Evolutionary conservation across 1,140 invertebrate species (phyloP).

Genomic region (Drosophila ficusphila): DNA sequence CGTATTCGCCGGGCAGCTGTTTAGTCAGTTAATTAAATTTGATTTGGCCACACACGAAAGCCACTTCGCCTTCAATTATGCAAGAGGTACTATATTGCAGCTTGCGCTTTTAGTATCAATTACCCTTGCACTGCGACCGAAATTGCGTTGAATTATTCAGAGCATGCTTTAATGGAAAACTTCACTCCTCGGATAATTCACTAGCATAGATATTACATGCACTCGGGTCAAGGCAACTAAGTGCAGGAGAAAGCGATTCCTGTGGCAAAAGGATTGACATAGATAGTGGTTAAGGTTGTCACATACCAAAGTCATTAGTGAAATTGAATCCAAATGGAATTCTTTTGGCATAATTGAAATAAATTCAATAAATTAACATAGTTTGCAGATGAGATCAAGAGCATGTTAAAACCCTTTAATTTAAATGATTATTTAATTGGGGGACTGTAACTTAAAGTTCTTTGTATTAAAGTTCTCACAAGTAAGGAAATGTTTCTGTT

Average conservation of each 20-base stretch:
- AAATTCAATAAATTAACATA: too few relatives aligned
- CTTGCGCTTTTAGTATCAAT: conserved; percentile 44
- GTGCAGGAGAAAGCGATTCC: not conserved
- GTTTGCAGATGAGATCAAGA: too few relatives aligned
- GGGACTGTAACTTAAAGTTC: too few relatives aligned
- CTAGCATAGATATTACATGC: conserved; percentile 26
- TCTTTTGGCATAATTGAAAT: not conserved
- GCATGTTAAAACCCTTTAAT: too few relatives aligned
- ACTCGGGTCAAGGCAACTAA: not conserved
- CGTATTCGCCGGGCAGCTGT: conserved; percentile 20
- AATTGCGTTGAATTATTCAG: conserved; percentile 49
- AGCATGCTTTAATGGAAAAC: conserved; percentile 23
- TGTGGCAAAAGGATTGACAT: conserved; percentile 2
- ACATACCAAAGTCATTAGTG: not conserved
- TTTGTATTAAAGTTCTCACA: not conserved
- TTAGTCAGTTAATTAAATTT: conserved; percentile 66
- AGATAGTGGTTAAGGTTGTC: not conserved
- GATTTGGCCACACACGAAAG: conserved; percentile 34
- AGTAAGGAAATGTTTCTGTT: not conserved
- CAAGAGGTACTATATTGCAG: conserved; percentile 4
- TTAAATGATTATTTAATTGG: too few relatives aligned
- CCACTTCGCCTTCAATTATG: conserved; percentile 35
- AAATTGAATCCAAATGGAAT: not conserved
- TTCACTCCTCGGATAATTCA: not conserved
- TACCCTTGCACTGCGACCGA: conserved; percentile 26